Base-by-base conservation (phyloP, 2,113 vertebrate species). In the Polypterus bichir region DNA sequence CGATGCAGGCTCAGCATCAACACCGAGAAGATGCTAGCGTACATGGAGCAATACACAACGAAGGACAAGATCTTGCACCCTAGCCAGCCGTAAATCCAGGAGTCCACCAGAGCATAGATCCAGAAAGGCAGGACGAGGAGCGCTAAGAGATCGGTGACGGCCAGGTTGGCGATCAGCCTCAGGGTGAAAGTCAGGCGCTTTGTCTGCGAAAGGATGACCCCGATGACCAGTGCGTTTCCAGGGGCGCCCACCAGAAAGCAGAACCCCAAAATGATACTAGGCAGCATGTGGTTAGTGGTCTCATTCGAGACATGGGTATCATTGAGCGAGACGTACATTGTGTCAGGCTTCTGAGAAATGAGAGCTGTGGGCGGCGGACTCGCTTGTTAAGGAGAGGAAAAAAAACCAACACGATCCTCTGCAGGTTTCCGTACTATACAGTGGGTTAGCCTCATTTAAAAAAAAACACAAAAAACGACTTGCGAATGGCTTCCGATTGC, bases 1-100 rank as follows among this genome's bases (percentile, higher is more conserved):
- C 84, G 54, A 64, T 88, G 82, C 47, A 85, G 54, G 48, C 84
- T 85, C 66, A 87, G 65, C n/a, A 80, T 66, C 7, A 72, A 79
- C 48, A 86, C 72, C 4, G 78, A 73, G 65, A 87, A 78, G 57
- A 85, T 68, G 48, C 83, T 83, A 3, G 77, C 73, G 46, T 84
- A 84, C 66, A 87, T 72, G 71, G 72, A 79, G 62, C 75, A 77
- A 68, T 87, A 81, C 53, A 83, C 60, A 3, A 81, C 1, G 8
- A 72, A 84, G 45, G 75, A 74, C 10, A 87, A 47, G 1, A 65
- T 44, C 71, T 79, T 82, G 69, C 86, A 88, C 45, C 65, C 45
- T 4, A 2, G 3, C 0, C 67, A 3, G 9, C 77, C 80, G 60
- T 85, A 77, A 55, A 68, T 3, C 84, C 83, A 85, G 0, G 66